Base-by-base conservation (phyloP, 2,113 vertebrate genomes). In the Hydrolagus affinis region DNA sequence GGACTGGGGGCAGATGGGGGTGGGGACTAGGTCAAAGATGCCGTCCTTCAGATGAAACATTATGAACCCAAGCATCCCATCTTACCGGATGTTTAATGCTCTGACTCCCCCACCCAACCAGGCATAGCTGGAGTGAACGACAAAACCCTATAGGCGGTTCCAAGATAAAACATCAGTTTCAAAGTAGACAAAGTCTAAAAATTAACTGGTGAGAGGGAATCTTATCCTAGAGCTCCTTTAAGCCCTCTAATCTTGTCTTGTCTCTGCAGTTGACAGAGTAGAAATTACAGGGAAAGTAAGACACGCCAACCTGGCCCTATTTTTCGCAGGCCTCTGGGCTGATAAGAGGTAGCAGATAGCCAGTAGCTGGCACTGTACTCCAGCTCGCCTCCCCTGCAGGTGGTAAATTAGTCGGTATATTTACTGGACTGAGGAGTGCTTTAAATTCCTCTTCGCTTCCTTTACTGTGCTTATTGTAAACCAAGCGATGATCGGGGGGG, bases 191-290 rank as follows among this genome's bases (percentile, higher is more conserved):
- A 21, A 32, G 78, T 68, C 78, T 83, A 66, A 28, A 21, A 83
- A 66, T 66, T 83, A 83, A 66, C 62, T 30, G 14, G 62, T 9
- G 8, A 66, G 66, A 44, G 44, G 30, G 66, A 28, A 10, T 83
- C 78, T 83, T 83, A 83, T 83, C 44, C 78, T 66, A 28, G 25
- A 23, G 32, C 60, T 83, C 60, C 78, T 66, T 66, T 66, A 83
- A 44, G 30, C 62, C 60, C 66, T 64, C 60, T 83, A 83, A 83
- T 83, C 78, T 83, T 83, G 44, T 83, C 60, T 68, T 64, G 78
- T 66, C 78, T 68, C 25, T 60, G 23, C 75, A 59, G 75, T 59
- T 77, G 75, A 77, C 75, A 60, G 14, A 28, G 11, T 62, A 60
- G 64, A 80, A 80, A 62, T 64, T 60, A 80, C 59, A 80, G 76